Evolutionary conservation across 2,888 invertebrate genomes (phyloP).

Genomic region (Auanema freiburgensis): DNA sequence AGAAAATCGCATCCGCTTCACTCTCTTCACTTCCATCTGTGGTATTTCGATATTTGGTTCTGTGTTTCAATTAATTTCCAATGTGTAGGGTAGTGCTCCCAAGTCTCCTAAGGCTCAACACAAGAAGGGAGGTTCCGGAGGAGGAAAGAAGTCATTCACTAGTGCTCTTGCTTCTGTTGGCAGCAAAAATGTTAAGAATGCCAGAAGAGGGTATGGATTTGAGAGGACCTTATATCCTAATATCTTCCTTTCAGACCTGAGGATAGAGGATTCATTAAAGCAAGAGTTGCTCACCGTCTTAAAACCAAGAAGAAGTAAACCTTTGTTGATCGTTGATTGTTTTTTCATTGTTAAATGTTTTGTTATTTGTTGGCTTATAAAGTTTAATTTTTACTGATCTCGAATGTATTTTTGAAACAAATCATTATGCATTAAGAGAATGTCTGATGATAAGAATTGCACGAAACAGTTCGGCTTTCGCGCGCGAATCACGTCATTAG

Average conservation of each 20-base stretch:
- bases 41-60: neutral
- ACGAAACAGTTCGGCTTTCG: too few relatives aligned
- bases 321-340: constrained; percentile 1
- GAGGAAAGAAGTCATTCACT: constrained; percentile 44
- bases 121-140: constrained; percentile 9
- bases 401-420: too few relatives aligned
- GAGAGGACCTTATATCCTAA: neutral
- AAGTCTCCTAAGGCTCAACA: neutral
- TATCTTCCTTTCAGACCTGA: constrained; percentile 33
- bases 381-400: too few relatives aligned
- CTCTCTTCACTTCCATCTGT: constrained; percentile 10
- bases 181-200: constrained; percentile 40
- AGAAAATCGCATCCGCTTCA: constrained; percentile 15
- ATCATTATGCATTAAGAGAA: too few relatives aligned
- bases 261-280: constrained; percentile 36
- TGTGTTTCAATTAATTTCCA: neutral
- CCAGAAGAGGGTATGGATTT: constrained; percentile 54
- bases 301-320: constrained; percentile 39
- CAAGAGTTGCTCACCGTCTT: constrained; percentile 41
- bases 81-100: neutral
- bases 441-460: too few relatives aligned
- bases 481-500: too few relatives aligned
- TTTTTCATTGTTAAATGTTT: neutral
- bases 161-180: constrained; percentile 46
- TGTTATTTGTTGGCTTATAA: neutral